These are phyloP conservation scores for Protonibea diacanthus DNA, from an alignment of 2,797 vertebrate species.

Conservation along the genomic window DNA sequence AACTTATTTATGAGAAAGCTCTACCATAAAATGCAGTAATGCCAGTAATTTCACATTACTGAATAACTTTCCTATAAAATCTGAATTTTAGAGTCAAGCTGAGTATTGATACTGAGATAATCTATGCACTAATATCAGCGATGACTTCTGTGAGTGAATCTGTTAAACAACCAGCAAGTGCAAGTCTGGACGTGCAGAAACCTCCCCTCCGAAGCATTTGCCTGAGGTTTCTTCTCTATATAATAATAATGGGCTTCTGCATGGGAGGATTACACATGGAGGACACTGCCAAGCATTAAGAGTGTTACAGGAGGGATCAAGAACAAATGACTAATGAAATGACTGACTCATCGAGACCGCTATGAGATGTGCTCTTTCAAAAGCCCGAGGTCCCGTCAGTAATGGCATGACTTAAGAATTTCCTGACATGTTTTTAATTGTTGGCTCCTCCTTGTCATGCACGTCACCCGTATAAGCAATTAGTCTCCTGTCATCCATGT, in stretches of 20 bases:
- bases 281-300: slow-evolving; percentile 65
- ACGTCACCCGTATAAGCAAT: slow-evolving; percentile 66
- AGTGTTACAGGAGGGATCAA: slow-evolving; percentile 72
- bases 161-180: slow-evolving; percentile 22
- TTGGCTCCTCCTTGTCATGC: slow-evolving; percentile 67
- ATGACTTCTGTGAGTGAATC: neutral
- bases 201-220: slow-evolving; percentile 38
- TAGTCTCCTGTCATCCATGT: slow-evolving; percentile 68
- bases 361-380: slow-evolving; percentile 48
- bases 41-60: neutral
- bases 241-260: slow-evolving; percentile 56
- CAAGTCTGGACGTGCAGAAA: slow-evolving; percentile 43
- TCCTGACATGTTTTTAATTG: slow-evolving; percentile 76
- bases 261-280: slow-evolving; percentile 63
- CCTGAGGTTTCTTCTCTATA: slow-evolving; percentile 44
- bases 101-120: slow-evolving; percentile 6
- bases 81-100: neutral
- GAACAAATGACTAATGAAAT: slow-evolving; percentile 78
- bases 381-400: slow-evolving; percentile 49
- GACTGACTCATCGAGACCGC: slow-evolving; percentile 69
- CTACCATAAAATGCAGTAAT: neutral
- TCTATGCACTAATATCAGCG: neutral
- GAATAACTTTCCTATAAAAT: slow-evolving; percentile 5
- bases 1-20: neutral
- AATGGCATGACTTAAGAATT: slow-evolving; percentile 56